Conservation (phyloP, 2,797 vertebrate genomes). For the Trachops cirrhosus region DNA sequence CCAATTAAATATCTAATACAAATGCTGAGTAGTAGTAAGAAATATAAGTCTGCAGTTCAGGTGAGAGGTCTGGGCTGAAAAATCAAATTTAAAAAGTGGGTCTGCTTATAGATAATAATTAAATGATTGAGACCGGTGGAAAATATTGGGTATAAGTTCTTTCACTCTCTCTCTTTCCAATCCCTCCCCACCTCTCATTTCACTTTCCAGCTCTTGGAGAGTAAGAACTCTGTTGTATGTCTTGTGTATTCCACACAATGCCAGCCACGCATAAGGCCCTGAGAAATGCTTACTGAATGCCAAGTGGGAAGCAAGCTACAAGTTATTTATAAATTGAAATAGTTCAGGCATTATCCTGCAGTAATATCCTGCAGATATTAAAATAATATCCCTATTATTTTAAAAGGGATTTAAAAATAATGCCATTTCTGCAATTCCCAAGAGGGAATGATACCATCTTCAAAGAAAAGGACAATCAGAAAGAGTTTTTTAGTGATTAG, state of each 20-base stretch:
- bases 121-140: not conserved
- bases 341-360: not conserved
- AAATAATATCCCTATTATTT: no score
- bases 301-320: not conserved
- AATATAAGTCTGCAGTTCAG: not conserved
- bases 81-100: not conserved
- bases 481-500: not conserved
- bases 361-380: no score
- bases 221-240: not conserved
- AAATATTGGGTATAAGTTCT: not conserved
- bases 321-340: conserved; percentile 15
- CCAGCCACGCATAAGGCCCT: not conserved
- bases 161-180: not conserved
- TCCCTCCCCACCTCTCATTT: not conserved
- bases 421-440: not conserved
- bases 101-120: not conserved
- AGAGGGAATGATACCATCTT: not conserved
- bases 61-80: not conserved
- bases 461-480: not conserved
- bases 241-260: not conserved
- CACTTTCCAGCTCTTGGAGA: not conserved
- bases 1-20: not conserved
- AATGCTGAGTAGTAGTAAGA: not conserved
- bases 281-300: not conserved
- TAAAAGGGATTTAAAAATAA: conserved; percentile 29